Evolutionary conservation across 1,140 invertebrate species (phyloP), one percentile per base, ranked within the genome.

Genomic region (Epicauta chinensis): DNA sequence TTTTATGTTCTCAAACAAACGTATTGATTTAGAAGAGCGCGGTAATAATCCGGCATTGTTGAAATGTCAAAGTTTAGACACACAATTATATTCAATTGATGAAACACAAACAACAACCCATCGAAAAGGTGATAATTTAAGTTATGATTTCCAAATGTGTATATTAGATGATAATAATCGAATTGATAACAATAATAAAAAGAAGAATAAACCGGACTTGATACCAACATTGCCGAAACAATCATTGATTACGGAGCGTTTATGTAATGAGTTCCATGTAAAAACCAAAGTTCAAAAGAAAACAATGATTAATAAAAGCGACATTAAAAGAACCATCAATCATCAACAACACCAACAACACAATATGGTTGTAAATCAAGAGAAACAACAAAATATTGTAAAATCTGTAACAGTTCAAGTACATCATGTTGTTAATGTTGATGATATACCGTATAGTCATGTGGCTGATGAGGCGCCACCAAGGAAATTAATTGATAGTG

Each of bases 61-160:
- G 14, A 66, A 66, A 53, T 66, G 64, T 58, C 64, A 66, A 52
- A 66, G 64, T 57, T 51, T 66, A 35, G 64, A 66, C 46, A 59
- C 59, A 17, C 62, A 64, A 35, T 52, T 64, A 6, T 60, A 59
- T 52, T 31, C 56, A 0, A 42, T 47, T 12, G 58, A 60, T 16
- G 57, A 49, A 41, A 35, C 16, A n/a, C 40, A 51, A 11, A 23
- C 12, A 10, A 51, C n/a, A n/a, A n/a, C n/a, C n/a, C n/a, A 15
- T 16, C 35, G 31, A 12, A 31, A 29, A 2, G 14, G 45, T 30
- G 29, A 30, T 10, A 30, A 30, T 10, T 32, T 34, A 52, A 52
- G 38, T 35, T 43, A 35, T 9, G 44, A 66, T 35, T 64, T 66
- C 46, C 62, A 58, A 49, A 64, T 66, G 62, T 66, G 64, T 32